Base-by-base conservation (phyloP, 2,113 vertebrate species). In the Centropus unirufus region DNA sequence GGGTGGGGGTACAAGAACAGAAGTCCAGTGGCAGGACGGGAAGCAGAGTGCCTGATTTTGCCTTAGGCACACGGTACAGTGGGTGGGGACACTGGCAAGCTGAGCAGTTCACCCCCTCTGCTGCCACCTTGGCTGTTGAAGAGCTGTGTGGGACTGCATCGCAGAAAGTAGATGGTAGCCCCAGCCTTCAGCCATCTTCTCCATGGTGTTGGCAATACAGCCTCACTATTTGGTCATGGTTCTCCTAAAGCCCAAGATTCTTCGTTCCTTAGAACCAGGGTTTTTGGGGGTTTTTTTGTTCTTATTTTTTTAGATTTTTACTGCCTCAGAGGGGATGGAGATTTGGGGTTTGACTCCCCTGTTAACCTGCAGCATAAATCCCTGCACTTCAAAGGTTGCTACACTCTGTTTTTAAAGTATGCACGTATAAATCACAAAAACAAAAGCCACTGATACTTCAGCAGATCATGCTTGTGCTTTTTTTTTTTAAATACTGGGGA, bases 301-400 rank as follows among this genome's bases (percentile, higher is more conserved):
- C 79, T 55, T 55, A 6, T n/a, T 40, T 67, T 49, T 80, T 87
- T 5, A 21, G 24, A 4, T 61, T 66, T 6, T 63, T 3, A 4
- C 5, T 55, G 32, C 24, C 42, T 76, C 1, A 0, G 5, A 47
- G 29, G 26, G 12, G 9, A 1, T 26, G 5, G 40, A 68, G 34
- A 67, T 7, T 10, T 1, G 3, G 9, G 30, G 8, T 76, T 11
- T 10, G 47, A 44, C 62, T 32, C 11, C 17, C 20, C 8, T 34
- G 1, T 61, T 66, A 58, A 54, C 76, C 59, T 2, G 1, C 72
- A 29, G 40, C 2, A 1, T 57, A 34, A 88, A 89, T 62, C 30
- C 47, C 30, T 73, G 3, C 46, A 9, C 59, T 92, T 89, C 46
- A 70, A 46, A 81, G 64, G 32, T 78, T 46, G 12, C 49, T 59